Conservation (phyloP, 2,113 vertebrate genomes). For the Diphyllodes magnificus region DNA sequence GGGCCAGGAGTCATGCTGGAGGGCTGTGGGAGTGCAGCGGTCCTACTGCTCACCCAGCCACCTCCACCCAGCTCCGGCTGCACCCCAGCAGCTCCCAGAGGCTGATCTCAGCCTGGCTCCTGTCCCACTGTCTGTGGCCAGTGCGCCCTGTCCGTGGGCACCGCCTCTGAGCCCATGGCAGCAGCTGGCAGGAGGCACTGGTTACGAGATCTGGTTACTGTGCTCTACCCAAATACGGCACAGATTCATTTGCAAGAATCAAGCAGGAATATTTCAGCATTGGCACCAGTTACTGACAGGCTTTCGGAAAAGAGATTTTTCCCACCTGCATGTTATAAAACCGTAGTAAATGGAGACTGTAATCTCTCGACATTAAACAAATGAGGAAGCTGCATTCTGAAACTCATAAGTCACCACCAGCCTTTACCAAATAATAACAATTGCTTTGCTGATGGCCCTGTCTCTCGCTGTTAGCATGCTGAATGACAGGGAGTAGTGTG, state of each 20-base stretch:
- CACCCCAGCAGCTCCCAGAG: not conserved
- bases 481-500: conserved; percentile 15
- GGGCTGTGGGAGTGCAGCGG: not conserved
- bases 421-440: conserved; percentile 56
- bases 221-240: not conserved
- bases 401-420: conserved; percentile 51
- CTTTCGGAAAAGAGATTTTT: conserved; percentile 22
- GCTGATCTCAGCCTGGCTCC: not conserved
- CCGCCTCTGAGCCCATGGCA: fast-evolving
- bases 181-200: not conserved
- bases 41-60: not conserved
- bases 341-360: conserved; percentile 30
- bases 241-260: not conserved
- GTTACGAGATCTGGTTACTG: not conserved
- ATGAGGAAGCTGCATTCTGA: conserved; percentile 44
- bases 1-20: not conserved
- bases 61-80: fast-evolving
- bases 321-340: conserved; percentile 60
- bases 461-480: not conserved
- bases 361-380: conserved; percentile 55
- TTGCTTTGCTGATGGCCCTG: not conserved
- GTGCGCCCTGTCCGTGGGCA: fast-evolving
- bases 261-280: not conserved
- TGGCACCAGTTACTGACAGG: not conserved
- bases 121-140: fast-evolving